Conservation (phyloP, 2,888 invertebrate genomes). For the Diarsia mendica region DNA sequence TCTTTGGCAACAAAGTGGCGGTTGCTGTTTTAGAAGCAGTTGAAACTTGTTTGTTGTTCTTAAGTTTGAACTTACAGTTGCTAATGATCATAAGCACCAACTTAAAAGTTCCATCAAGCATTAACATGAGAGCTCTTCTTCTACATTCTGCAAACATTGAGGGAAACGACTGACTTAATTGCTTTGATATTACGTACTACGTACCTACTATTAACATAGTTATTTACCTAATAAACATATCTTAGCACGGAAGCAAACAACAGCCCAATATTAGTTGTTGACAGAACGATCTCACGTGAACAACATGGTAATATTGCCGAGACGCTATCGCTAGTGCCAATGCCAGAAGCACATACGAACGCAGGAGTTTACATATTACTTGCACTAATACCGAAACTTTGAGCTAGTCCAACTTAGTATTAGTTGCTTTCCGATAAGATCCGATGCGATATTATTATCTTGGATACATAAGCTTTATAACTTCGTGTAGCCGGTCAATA, state of each 20-base stretch:
- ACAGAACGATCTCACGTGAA: background rate
- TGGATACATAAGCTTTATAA: background rate
- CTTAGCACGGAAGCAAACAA: background rate
- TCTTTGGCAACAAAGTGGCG: conserved; percentile 19
- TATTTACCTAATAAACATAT: background rate
- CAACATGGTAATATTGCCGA: conserved; percentile 1
- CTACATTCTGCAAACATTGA: background rate
- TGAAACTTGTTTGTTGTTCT: conserved; percentile 29
- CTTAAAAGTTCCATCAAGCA: background rate
- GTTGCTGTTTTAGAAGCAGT: conserved; percentile 26
- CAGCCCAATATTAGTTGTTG: background rate
- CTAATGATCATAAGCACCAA: background rate
- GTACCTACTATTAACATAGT: background rate
- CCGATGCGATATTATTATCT: background rate
- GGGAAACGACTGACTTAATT: background rate
- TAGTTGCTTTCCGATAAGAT: background rate
- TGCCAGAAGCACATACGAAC: background rate
- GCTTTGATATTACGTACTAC: background rate
- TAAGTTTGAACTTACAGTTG: conserved; percentile 4
- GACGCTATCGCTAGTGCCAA: background rate
- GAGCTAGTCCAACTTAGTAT: background rate
- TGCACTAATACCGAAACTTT: conserved; percentile 17
- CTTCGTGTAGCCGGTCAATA: no score
- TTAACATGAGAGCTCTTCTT: background rate
- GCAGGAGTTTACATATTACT: conserved; percentile 5